Evolutionary conservation across 2,888 invertebrate genomes (phyloP), one percentile per base, ranked within the genome.

Genomic region (Drosophila testacea): DNA sequence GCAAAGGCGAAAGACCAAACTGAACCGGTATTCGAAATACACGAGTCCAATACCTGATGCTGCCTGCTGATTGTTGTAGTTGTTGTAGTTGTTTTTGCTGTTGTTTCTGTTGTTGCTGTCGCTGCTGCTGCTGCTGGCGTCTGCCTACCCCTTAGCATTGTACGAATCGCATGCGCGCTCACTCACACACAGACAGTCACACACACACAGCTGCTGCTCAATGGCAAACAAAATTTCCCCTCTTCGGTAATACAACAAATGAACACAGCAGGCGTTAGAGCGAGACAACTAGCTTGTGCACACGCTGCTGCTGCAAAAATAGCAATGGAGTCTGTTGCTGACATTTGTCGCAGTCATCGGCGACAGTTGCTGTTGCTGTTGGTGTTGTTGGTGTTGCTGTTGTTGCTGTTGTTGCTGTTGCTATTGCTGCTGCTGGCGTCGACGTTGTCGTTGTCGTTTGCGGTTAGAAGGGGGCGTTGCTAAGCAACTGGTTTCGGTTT

Each of bases 381-480:
- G 73, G 28, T 51, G 59, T 34, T 59, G 56, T 2, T 36, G 63
- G 6, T 61, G 72, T 10, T 52, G 48, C 9, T 65, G 56, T 36
- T 30, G 59, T 72, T 64, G 59, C 28, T 56, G 42, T 62, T 46
- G 61, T 38, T 59, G 64, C 7, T 36, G 59, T 22, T 57, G 67
- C 16, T 46, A 50, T 28, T 44, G 55, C 34, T 38, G 46, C n/a
- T 47, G 66, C 30, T 7, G 47, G 13, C 46, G 60, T n/a, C 50
- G 75, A 30, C 50, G 66, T 63, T 61, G 69, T 60, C 69, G 81
- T 63, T 52, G 69, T 60, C 71, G 81, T 71, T 79, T 84, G 86
- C 90, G 89, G 90, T 86, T 84, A 82, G 91, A 68, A 88, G 91
- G 92, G 92, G 92, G 92, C 91, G 92, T 92, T 92, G 91, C 92